A percentile compares a stretch with the other conserved stretches of the same genome.
Conservation (phyloP, 2,797 vertebrate species). For the Squalus acanthias region DNA sequence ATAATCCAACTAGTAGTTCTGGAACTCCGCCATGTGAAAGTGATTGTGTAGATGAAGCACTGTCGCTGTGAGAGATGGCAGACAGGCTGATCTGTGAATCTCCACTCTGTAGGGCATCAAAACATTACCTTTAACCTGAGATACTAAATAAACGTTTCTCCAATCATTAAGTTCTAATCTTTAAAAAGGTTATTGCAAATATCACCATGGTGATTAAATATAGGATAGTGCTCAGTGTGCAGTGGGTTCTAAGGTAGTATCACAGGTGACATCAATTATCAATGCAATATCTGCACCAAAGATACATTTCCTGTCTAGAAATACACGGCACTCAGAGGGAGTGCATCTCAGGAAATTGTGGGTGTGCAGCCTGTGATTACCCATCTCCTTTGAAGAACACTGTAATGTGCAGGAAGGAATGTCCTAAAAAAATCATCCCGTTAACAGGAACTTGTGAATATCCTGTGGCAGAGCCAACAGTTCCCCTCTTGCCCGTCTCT, state of each 20-base stretch:
- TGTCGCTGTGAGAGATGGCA: conserved; percentile 77
- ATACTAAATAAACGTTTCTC: not conserved
- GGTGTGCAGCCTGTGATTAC: not conserved
- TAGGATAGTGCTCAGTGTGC: not conserved
- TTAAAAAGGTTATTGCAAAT: not conserved
- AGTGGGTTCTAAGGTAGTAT: not conserved
- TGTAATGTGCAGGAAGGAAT: not conserved
- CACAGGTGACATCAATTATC: not conserved
- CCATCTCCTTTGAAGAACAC: not conserved
- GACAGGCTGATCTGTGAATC: conserved; percentile 78
- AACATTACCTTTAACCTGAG: conserved; percentile 23
- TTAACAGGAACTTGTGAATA: not conserved
- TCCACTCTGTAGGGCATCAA: conserved; percentile 65
- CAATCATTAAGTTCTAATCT: not conserved
- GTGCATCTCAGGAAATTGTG: not conserved
- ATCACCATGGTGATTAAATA: not conserved
- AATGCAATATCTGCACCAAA: too few relatives aligned
- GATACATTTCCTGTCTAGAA: not conserved
- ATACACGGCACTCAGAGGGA: not conserved
- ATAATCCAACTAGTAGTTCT: conserved; percentile 84
- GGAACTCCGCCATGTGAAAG: conserved; percentile 85
- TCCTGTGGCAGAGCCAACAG: not conserved
- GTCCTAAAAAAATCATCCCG: not conserved
- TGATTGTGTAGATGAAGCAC: conserved; percentile 79
- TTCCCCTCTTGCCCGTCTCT: not conserved